These are phyloP conservation scores for Plecotus auritus DNA, from an alignment of 2,113 vertebrate genomes.

Conservation along the genomic window DNA sequence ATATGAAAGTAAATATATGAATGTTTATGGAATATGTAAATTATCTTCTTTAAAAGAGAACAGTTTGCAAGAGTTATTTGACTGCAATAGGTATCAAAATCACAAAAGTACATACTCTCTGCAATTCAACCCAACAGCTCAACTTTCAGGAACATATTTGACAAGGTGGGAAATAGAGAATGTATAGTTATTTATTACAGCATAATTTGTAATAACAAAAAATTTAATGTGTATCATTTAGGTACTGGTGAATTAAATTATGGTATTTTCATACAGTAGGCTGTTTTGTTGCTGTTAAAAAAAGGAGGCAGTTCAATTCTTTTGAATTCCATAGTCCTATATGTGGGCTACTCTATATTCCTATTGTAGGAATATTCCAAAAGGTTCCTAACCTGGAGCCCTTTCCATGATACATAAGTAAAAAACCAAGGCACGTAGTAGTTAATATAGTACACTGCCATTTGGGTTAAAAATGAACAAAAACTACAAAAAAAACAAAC, in stretches of 20 bases:
- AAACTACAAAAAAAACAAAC: not conserved
- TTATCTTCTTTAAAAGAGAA: not conserved
- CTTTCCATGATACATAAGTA: not conserved
- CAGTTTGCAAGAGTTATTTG: not conserved
- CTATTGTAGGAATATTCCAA: not conserved
- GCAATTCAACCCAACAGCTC: not conserved
- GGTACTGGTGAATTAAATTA: not conserved
- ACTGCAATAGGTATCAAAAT: not conserved
- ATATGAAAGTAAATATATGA: not conserved
- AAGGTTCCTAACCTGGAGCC: not conserved
- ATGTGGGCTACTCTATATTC: not conserved
- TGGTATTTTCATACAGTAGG: not conserved
- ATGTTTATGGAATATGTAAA: not conserved
- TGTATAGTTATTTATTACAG: not conserved
- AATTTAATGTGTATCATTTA: not conserved
- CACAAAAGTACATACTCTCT: not conserved
- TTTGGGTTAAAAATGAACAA: constrained; percentile 11
- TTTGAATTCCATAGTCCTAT: not conserved
- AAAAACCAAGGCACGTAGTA: not conserved
- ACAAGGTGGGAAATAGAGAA: not conserved
- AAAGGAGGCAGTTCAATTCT: not conserved
- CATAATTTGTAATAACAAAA: constrained; percentile 31
- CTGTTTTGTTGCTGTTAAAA: not conserved
- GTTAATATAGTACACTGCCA: not conserved
- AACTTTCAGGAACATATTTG: not conserved